Evolutionary conservation across 2,797 vertebrate genomes (phyloP), one percentile per base, ranked within the genome.

Genomic region (Lagodon rhomboides): DNA sequence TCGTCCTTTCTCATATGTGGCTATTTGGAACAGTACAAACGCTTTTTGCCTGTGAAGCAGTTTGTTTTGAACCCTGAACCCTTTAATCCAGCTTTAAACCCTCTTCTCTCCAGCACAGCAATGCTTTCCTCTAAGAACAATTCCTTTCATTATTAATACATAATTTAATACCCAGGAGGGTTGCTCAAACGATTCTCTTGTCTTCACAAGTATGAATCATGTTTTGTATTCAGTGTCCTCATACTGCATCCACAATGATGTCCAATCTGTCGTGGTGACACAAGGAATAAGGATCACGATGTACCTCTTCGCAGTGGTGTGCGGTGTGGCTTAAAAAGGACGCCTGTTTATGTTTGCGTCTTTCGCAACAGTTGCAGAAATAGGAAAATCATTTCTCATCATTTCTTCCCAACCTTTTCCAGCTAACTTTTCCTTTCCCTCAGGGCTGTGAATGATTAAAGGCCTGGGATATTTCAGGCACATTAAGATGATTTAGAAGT

Each of bases 401-500:
- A 22, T 73, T 67, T 51, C 30, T 25, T 61, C 30, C 20, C 30
- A 65, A 77, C 56, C 20, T 3, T 79, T 51, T 22, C 17, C 34
- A n/a, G 27, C 47, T 44, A 50, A 58, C 27, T 71, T 80, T 69
- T 59, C 23, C 41, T 54, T 34, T 58, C 78, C 68, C 16, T 49
- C 16, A 1, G 62, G 25, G 30, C 44, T 73, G 47, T 54, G 34
- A 84, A 41, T 80, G 81, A 87, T 79, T 67, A 75, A 88, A 46
- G 38, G 41, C 8, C 51, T 12, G 27, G 30, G 58, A 80, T 65
- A 75, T 83, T 84, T 80, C 76, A 84, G 60, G 34, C 76, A 64
- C 27, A 60, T 77, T 87, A 61, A 50, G 2, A 18, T 71, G 69
- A 81, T 77, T 86, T 84, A 84, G 71, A 76, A 77, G 73, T 0